Evolutionary conservation across 1,140 invertebrate genomes (phyloP).

Genomic region (Zaprionus vittiger): DNA sequence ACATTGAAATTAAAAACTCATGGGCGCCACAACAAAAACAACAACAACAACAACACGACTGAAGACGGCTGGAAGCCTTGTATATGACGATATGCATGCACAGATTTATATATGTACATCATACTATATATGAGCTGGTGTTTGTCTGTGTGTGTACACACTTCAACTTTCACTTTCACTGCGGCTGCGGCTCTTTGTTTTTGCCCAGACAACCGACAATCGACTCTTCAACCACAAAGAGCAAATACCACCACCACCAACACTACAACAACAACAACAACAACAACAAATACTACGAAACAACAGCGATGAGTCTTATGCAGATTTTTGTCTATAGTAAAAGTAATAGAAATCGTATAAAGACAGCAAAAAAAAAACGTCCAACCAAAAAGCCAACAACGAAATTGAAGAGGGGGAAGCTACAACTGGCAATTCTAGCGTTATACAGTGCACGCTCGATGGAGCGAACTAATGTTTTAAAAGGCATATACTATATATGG

Average conservation of each 20-base stretch:
- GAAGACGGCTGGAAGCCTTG: conserved; percentile 33
- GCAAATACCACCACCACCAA: conserved; percentile 6
- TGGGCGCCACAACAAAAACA: conserved; percentile 31
- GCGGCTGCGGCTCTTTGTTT: conserved; percentile 65
- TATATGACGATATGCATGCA: conserved; percentile 44
- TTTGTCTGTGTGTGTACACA: conserved; percentile 25
- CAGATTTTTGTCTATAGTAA: conserved; percentile 70
- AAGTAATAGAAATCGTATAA: conserved; percentile 72
- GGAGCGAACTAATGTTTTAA: not conserved
- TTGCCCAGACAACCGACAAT: conserved; percentile 66
- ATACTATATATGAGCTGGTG: conserved; percentile 28
- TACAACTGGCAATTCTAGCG: not conserved
- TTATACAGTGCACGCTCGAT: conserved; percentile 10
- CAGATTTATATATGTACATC: conserved; percentile 15
- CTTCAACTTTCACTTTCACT: conserved; percentile 81
- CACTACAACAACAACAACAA: conserved; percentile 9
- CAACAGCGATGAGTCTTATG: conserved; percentile 55
- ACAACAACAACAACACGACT: conserved; percentile 28
- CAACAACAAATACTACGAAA: conserved; percentile 10
- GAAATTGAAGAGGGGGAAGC: not conserved
- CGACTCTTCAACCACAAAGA: conserved; percentile 24
- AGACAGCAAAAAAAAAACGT: conserved; percentile 10
- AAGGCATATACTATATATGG: not conserved
- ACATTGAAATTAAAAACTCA: conserved; percentile 53
- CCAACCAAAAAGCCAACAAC: conserved; percentile 1